These are phyloP conservation scores for Neostethus bicornis DNA, from an alignment of 2,797 vertebrate species.

Conservation along the genomic window DNA sequence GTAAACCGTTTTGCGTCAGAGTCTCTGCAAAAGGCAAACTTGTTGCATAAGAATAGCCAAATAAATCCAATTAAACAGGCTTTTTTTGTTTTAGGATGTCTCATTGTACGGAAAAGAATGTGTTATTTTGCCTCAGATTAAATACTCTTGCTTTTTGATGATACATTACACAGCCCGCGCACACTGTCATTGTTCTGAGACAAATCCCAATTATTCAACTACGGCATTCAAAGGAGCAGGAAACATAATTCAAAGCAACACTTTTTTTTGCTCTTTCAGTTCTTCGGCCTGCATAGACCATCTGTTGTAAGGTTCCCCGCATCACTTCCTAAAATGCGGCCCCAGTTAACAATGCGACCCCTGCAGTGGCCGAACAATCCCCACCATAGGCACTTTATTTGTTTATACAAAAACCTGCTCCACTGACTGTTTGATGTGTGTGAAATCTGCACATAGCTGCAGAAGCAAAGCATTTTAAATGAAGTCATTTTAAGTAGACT, in stretches of 20 bases:
- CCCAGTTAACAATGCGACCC: constrained; percentile 61
- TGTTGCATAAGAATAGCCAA: not conserved
- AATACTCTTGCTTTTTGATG: constrained; percentile 5
- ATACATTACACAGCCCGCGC: constrained; percentile 18
- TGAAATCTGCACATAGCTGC: not conserved
- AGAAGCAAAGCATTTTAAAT: constrained; percentile 4
- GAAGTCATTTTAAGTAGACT: constrained; percentile 1
- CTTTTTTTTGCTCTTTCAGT: constrained; percentile 38
- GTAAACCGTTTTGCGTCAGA: constrained; percentile 1
- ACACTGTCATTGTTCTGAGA: constrained; percentile 35
- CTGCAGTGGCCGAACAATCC: constrained; percentile 45
- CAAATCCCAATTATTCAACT: constrained; percentile 40
- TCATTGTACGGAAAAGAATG: constrained; percentile 9
- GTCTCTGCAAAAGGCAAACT: not conserved
- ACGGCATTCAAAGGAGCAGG: constrained; percentile 32
- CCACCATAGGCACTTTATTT: constrained; percentile 36
- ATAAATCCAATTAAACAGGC: not conserved
- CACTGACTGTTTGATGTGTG: constrained; percentile 45
- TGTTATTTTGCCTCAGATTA: constrained; percentile 8
- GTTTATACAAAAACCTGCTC: constrained; percentile 46
- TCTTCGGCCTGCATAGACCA: constrained; percentile 13
- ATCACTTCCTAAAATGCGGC: constrained; percentile 58
- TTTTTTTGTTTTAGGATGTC: constrained; percentile 8
- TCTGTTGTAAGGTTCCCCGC: constrained; percentile 29
- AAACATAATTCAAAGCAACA: constrained; percentile 49